Evolutionary conservation across 2,888 invertebrate species (phyloP).

Genomic region (Lepeophtheirus nordmannii): DNA sequence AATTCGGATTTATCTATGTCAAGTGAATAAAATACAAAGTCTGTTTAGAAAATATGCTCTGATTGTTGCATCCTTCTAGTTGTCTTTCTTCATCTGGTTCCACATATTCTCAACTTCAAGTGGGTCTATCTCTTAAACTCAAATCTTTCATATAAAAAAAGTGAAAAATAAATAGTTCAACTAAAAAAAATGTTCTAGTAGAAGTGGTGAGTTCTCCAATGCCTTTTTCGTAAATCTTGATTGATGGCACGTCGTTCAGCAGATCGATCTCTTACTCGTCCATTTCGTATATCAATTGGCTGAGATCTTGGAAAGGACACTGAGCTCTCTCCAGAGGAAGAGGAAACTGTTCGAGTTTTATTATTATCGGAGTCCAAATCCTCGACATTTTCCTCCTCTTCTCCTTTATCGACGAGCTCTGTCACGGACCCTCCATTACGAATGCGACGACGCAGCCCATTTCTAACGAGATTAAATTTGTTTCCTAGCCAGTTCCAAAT

Average conservation of each 20-base stretch:
- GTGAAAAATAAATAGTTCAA: too few relatives aligned
- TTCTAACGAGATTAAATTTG: neutral
- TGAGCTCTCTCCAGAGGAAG: neutral
- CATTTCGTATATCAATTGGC: neutral
- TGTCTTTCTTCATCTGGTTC: too few relatives aligned
- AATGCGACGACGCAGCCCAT: neutral
- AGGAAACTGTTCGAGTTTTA: neutral
- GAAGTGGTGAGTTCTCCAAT: neutral
- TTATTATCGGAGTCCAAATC: neutral
- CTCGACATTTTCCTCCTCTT: neutral
- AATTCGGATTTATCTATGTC: too few relatives aligned
- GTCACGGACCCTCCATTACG: neutral
- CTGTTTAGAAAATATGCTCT: too few relatives aligned
- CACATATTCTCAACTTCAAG: too few relatives aligned
- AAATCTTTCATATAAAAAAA: too few relatives aligned
- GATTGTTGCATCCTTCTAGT: too few relatives aligned
- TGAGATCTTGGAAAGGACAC: neutral
- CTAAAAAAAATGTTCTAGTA: neutral
- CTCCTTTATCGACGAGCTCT: neutral
- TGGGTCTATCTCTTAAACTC: too few relatives aligned
- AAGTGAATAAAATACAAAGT: too few relatives aligned
- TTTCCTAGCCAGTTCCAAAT: slow-evolving; percentile 5
- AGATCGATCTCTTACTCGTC: neutral
- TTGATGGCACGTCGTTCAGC: neutral
- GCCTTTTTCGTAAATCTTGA: neutral